phyloP scores from a whole-genome alignment of 2,113 vertebrate genomes.

The Melanerpes aurifrons region DNA sequence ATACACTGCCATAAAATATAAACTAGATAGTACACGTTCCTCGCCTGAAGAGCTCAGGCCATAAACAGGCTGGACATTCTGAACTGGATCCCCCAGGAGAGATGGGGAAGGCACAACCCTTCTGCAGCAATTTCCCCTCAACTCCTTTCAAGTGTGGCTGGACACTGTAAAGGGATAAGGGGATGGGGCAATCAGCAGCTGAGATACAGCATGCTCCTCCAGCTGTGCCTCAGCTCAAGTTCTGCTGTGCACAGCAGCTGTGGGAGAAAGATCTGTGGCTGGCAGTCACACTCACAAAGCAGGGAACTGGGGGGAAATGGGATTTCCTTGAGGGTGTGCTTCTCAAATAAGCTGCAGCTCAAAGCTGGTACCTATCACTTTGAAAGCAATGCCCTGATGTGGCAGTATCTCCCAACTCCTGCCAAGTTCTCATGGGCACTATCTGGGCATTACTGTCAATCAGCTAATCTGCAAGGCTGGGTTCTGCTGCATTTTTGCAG shows the following conservation, averaged over 20 bases:
- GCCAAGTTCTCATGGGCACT: background rate
- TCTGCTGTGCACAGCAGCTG: background rate
- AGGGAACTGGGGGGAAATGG: background rate
- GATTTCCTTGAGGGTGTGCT: fast-evolving
- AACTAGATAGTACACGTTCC: constrained; percentile 67
- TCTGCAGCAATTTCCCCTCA: background rate
- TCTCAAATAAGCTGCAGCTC: background rate
- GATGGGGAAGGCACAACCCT: background rate
- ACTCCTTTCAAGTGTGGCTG: background rate
- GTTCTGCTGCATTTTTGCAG: background rate
- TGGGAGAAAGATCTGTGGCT: background rate
- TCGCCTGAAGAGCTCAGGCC: constrained; percentile 49
- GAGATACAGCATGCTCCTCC: background rate
- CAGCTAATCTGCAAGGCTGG: background rate
- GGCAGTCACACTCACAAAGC: background rate
- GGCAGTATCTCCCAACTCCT: background rate
- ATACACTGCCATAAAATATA: constrained; percentile 60
- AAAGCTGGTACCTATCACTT: background rate
- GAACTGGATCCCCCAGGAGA: background rate
- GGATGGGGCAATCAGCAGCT: background rate
- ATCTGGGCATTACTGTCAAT: background rate
- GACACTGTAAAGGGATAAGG: fast-evolving
- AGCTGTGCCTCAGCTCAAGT: background rate
- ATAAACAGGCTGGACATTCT: constrained; percentile 13
- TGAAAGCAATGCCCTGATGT: fast-evolving